Conservation (phyloP, 2,888 invertebrate genomes). For the Lasioglossum villosulum region DNA sequence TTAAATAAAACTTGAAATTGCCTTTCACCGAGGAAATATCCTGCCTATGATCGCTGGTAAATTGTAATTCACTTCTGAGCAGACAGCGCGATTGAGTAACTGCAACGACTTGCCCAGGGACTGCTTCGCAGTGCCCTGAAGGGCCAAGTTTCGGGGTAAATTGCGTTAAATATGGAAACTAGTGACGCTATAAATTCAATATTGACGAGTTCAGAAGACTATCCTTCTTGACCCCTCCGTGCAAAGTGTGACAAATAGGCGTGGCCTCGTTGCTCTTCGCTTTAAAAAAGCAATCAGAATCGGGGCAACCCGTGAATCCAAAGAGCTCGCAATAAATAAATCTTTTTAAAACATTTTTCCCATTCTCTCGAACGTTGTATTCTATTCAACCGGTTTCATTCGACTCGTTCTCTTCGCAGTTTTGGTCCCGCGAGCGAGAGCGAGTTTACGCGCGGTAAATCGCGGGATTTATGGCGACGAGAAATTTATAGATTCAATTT, state of each 20-base stretch:
- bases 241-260: neutral
- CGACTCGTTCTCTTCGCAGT: neutral
- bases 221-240: neutral
- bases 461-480: conserved; percentile 76
- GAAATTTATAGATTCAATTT: conserved; percentile 82
- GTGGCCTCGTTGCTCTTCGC: neutral
- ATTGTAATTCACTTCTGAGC: neutral
- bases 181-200: neutral
- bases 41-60: neutral
- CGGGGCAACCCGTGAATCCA: too few species aligned
- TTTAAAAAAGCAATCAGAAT: too few species aligned
- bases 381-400: neutral
- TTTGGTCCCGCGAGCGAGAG: conserved; percentile 19
- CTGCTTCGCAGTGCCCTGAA: neutral
- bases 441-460: conserved; percentile 73
- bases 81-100: neutral
- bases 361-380: neutral
- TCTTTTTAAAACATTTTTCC: neutral
- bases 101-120: neutral
- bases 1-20: conserved; percentile 11
- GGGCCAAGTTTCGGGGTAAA: neutral
- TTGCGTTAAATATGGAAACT: neutral
- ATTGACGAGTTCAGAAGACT: neutral
- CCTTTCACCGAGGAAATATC: neutral
- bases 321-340: neutral